Conservation (phyloP, 1,140 invertebrate species). For the Marisa cornuarietis region DNA sequence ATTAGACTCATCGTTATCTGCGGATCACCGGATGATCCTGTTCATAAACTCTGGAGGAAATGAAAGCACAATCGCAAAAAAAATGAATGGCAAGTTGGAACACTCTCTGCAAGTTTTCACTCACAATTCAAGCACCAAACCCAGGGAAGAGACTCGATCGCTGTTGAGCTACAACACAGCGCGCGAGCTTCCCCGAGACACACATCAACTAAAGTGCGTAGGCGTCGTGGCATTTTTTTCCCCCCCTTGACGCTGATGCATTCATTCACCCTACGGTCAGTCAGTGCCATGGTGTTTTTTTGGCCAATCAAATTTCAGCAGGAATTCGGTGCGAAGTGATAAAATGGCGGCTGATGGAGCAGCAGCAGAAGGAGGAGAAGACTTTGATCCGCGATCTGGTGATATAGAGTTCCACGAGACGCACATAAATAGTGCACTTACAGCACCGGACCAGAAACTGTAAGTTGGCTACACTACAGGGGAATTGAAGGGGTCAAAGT, state of each 20-base stretch:
- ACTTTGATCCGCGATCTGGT: slow-evolving; percentile 36
- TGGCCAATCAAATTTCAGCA: slow-evolving; percentile 28
- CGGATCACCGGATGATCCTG: no score
- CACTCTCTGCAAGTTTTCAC: no score
- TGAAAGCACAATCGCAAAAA: no score
- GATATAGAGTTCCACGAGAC: slow-evolving; percentile 36
- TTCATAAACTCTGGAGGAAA: no score
- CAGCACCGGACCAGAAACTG: slow-evolving; percentile 35
- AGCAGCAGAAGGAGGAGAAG: slow-evolving; percentile 32
- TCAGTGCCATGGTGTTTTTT: slow-evolving; percentile 30
- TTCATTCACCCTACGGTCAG: slow-evolving; percentile 26
- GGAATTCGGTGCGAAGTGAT: slow-evolving; percentile 25
- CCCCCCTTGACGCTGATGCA: neutral
- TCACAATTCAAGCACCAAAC: no score
- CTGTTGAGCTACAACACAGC: no score
- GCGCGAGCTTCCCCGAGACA: no score
- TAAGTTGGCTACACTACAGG: slow-evolving; percentile 19
- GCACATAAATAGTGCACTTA: slow-evolving; percentile 37
- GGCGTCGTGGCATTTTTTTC: slow-evolving; percentile 11
- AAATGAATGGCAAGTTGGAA: no score
- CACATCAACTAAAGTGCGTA: slow-evolving; percentile 7
- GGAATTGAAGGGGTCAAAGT: neutral
- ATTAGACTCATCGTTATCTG: no score
- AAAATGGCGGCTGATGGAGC: slow-evolving; percentile 39
- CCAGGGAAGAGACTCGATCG: no score